Evolutionary conservation across 1,140 invertebrate species (phyloP).

Genomic region (Bombus huntii): DNA sequence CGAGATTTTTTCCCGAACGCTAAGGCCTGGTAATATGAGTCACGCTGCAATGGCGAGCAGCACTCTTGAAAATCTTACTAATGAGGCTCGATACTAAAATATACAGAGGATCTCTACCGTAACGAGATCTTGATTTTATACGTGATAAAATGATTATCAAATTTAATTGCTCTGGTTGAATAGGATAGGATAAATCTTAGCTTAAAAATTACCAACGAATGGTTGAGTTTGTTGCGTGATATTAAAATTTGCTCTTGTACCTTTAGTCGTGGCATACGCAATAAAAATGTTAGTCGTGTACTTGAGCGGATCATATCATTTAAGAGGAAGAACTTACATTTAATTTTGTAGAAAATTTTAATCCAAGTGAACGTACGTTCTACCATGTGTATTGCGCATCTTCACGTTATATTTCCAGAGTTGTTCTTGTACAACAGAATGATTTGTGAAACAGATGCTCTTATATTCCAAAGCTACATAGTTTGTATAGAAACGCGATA

Average conservation of each 20-base stretch:
- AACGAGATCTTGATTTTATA: not conserved
- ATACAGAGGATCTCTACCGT: not conserved
- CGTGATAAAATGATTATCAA: not conserved
- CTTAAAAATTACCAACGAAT: not conserved
- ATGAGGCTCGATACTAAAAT: conserved; percentile 31
- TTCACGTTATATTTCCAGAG: not conserved
- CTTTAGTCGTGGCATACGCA: too few species aligned
- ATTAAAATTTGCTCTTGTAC: too few species aligned
- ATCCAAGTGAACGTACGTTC: not conserved
- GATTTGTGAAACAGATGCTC: too few species aligned
- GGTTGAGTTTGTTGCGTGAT: too few species aligned
- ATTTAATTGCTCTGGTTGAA: conserved; percentile 7
- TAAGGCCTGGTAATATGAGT: not conserved
- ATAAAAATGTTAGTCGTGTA: too few species aligned
- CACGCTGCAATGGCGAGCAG: not conserved
- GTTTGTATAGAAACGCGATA: not conserved
- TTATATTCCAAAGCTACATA: not conserved
- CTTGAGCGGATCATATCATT: not conserved
- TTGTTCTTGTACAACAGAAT: too few species aligned
- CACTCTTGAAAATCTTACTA: conserved; percentile 30
- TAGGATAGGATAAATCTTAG: not conserved
- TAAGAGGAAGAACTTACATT: not conserved
- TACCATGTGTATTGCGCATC: not conserved
- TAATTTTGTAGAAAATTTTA: too few species aligned
- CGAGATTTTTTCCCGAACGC: not conserved